Percentiles rank a stretch among this genome's conserved stretches.
phyloP scores from a whole-genome alignment of 2,888 invertebrate genomes.

The Lepidochrysops patricia region DNA sequence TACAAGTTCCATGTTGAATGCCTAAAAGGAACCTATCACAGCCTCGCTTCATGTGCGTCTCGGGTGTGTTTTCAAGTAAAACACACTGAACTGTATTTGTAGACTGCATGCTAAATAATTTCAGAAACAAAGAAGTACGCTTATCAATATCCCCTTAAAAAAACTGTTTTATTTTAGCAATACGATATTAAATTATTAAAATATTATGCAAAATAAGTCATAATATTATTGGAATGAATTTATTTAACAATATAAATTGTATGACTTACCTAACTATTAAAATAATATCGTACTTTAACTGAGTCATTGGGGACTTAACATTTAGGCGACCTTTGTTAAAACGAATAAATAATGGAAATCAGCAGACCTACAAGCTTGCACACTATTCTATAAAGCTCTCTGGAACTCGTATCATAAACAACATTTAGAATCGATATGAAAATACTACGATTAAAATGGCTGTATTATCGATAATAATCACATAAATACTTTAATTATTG shows the following conservation, averaged over 20 bases:
- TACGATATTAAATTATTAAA: too few relatives aligned
- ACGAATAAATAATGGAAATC: background rate
- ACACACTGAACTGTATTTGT: slow-evolving; percentile 28
- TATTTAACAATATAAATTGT: too few relatives aligned
- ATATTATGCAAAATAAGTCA: too few relatives aligned
- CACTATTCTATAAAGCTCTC: slow-evolving; percentile 24
- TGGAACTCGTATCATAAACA: slow-evolving; percentile 39
- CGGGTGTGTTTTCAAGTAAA: slow-evolving; percentile 34
- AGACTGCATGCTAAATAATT: slow-evolving; percentile 30
- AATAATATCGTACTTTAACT: background rate
- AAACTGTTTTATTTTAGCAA: too few relatives aligned
- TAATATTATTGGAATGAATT: too few relatives aligned
- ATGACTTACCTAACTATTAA: background rate
- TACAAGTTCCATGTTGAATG: slow-evolving; percentile 37
- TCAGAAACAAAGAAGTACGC: slow-evolving; percentile 10
- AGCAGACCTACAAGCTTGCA: slow-evolving; percentile 17
- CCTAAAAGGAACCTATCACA: slow-evolving; percentile 59
- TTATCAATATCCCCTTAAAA: background rate
- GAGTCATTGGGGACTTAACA: background rate
- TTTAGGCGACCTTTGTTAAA: background rate
- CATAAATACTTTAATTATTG: slow-evolving; percentile 35
- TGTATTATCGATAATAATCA: background rate
- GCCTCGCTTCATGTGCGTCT: slow-evolving; percentile 65
- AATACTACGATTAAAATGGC: slow-evolving; percentile 5
- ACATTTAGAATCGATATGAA: background rate